A percentile compares a stretch with the other conserved stretches of the same genome.
Conservation (phyloP, 2,888 invertebrate species). For the Lycaena phlaeas region DNA sequence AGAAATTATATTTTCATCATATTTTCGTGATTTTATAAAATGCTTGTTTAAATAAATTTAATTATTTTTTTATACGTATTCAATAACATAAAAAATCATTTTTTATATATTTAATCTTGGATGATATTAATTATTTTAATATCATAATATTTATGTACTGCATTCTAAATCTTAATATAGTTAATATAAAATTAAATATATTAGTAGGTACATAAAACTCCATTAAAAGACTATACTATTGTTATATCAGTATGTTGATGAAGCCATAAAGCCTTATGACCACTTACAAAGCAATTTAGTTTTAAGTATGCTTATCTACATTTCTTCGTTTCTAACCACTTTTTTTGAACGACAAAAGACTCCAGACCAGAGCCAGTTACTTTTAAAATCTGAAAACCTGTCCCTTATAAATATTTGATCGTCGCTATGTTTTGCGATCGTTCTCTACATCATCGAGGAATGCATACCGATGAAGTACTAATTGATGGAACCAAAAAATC, state of each 20-base stretch:
- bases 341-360: constrained; percentile 6
- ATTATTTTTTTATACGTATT: no score
- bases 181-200: no score
- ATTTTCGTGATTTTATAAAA: no score
- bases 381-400: constrained; percentile 19
- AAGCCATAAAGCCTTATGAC: background rate
- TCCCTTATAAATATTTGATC: constrained; percentile 41
- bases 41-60: no score
- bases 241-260: constrained; percentile 1
- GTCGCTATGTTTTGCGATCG: constrained; percentile 30
- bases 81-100: no score
- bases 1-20: no score
- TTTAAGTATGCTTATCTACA: background rate
- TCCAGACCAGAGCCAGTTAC: constrained; percentile 10
- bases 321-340: background rate
- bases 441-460: constrained; percentile 34
- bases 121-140: background rate
- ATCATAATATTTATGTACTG: background rate
- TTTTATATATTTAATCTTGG: background rate
- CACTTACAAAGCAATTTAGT: constrained; percentile 6
- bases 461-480: constrained; percentile 36
- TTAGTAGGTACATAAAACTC: no score
- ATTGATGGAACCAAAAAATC: constrained; percentile 27
- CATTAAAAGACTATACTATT: no score
- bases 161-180: no score